Conservation (phyloP, 1,140 invertebrate species). For the Nasonia giraulti region DNA sequence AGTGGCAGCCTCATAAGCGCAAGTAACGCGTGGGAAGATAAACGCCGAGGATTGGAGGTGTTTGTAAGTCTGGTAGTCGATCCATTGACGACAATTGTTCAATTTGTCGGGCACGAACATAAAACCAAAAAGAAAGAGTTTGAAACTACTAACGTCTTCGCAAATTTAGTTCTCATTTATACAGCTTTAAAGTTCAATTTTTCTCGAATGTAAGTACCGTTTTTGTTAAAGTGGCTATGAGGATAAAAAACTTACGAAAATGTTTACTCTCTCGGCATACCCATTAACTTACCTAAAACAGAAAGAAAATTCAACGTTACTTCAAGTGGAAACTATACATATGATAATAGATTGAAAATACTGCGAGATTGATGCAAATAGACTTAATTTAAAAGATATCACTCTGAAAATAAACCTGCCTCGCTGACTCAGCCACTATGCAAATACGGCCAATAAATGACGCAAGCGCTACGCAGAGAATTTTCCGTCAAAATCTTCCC, state of each 20-base stretch:
- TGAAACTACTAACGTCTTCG: neutral
- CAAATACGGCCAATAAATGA: neutral
- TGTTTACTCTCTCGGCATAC: neutral
- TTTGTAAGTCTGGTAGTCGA: constrained; percentile 53
- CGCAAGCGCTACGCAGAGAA: neutral
- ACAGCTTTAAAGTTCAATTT: neutral
- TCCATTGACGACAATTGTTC: constrained; percentile 62
- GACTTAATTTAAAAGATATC: neutral
- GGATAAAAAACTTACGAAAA: neutral
- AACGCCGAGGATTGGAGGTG: constrained; percentile 56
- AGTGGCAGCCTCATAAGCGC: neutral
- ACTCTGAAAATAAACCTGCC: neutral
- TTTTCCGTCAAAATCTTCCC: neutral
- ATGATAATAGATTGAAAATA: too few species aligned
- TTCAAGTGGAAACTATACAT: too few species aligned
- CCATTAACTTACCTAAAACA: constrained; percentile 61
- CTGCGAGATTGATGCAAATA: too few species aligned
- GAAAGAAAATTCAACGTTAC: constrained; percentile 38
- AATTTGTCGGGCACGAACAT: constrained; percentile 56
- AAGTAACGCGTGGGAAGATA: constrained; percentile 58
- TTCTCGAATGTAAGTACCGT: neutral
- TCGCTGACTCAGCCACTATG: neutral
- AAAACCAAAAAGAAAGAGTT: neutral
- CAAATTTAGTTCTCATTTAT: neutral
- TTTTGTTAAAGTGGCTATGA: neutral